Percentiles rank a stretch among this genome's conserved stretches.
phyloP scores from a whole-genome alignment of 2,797 vertebrate genomes.

The Poliocrania exsul region DNA sequence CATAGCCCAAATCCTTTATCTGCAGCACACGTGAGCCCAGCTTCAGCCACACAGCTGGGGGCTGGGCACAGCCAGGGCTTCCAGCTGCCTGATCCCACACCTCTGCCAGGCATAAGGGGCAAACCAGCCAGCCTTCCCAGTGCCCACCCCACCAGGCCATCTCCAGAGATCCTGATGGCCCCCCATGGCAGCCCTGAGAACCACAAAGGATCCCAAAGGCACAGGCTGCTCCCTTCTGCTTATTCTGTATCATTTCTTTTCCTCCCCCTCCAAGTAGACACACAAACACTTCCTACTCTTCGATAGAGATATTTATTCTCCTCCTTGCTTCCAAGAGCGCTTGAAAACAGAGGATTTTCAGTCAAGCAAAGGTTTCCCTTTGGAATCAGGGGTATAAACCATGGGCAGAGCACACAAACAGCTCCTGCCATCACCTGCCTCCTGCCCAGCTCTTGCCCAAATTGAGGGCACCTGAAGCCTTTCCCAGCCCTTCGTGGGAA shows the following conservation, averaged over 20 bases:
- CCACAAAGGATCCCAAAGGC: not conserved
- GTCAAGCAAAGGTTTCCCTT: not conserved
- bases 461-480: not conserved
- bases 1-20: not conserved
- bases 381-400: not conserved
- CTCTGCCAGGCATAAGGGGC: not conserved
- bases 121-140: not conserved
- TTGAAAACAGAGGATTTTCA: not conserved
- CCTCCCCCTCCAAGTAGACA: not conserved
- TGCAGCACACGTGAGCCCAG: not conserved
- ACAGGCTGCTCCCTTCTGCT: not conserved
- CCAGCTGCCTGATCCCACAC: not conserved
- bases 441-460: not conserved
- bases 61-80: not conserved
- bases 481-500: not conserved
- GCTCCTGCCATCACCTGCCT: not conserved
- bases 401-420: not conserved
- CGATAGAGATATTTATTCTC: not conserved
- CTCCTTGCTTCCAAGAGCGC: not conserved
- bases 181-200: not conserved
- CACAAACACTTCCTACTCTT: not conserved
- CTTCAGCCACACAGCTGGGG: not conserved
- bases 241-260: rapidly evolving
- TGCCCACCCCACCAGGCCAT: not conserved
- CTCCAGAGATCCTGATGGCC: not conserved